Conservation (phyloP, 53 echinoderm and acorn worm species). For the Paelopatides confundens region DNA sequence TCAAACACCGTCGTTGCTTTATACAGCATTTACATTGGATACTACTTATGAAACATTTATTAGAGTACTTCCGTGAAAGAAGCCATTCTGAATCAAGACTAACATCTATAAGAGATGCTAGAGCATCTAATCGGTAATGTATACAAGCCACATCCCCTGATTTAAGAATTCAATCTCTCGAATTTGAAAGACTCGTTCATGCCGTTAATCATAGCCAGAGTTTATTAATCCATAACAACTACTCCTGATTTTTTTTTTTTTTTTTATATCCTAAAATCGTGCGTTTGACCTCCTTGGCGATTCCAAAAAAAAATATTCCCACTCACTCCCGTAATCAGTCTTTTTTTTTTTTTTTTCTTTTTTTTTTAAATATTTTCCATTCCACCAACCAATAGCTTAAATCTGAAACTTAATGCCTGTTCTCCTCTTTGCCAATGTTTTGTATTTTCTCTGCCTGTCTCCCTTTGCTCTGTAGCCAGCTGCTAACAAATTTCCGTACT, state of each 20-base stretch:
- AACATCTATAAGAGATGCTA: no score
- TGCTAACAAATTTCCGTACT: constrained; percentile 38
- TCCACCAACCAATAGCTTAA: constrained; percentile 31
- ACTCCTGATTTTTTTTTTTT: neutral
- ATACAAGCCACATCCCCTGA: neutral
- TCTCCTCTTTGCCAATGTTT: neutral
- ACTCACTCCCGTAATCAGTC: constrained; percentile 29
- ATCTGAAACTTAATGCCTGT: constrained; percentile 34
- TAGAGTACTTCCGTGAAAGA: no score
- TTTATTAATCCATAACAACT: neutral
- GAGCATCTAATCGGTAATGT: constrained; percentile 25
- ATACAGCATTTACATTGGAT: no score
- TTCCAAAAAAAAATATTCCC: constrained; percentile 32
- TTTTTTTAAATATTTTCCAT: neutral
- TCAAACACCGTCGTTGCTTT: no score
- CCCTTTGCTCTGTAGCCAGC: constrained; percentile 23
- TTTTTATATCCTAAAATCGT: constrained; percentile 14
- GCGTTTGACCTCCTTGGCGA: constrained; percentile 33
- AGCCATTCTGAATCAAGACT: no score
- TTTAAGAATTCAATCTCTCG: neutral
- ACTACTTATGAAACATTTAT: no score
- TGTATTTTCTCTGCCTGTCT: constrained; percentile 11
- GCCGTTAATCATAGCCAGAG: neutral
- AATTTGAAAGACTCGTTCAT: neutral
- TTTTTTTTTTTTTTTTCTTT: neutral